Percentiles rank a stretch among this genome's conserved stretches.
These are phyloP conservation scores for Adelognathus sp. DNA, from an alignment of 2,888 invertebrate genomes.

Conservation along the genomic window DNA sequence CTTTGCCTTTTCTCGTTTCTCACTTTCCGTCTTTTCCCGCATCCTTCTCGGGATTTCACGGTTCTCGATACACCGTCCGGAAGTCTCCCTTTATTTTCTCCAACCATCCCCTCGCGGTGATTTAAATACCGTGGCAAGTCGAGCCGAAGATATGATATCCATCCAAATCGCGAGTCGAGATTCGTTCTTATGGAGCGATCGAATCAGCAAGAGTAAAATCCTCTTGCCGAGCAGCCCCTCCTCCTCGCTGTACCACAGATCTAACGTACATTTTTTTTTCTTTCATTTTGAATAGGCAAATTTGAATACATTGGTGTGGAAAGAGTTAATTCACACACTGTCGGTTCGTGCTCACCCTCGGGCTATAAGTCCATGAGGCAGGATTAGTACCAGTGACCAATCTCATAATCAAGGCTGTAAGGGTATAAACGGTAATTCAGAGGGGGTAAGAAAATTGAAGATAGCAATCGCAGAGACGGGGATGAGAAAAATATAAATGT, in stretches of 20 bases:
- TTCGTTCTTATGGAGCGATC: slow-evolving; percentile 4
- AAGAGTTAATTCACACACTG: not conserved
- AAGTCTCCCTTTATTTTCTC: not conserved
- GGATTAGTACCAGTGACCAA: slow-evolving; percentile 2
- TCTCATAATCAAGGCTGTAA: slow-evolving; percentile 3
- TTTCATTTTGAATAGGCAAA: not conserved
- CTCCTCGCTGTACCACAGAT: not conserved
- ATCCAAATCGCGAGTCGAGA: not conserved
- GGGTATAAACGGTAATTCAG: too few species aligned
- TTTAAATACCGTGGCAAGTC: slow-evolving; percentile 2
- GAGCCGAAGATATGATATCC: slow-evolving; percentile 6
- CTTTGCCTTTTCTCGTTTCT: slow-evolving; percentile 24
- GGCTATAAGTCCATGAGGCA: not conserved
- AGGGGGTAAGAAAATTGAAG: too few species aligned
- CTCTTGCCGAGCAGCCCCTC: not conserved
- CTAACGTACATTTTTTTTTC: not conserved
- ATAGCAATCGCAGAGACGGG: too few species aligned
- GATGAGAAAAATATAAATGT: too few species aligned
- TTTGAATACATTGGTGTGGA: not conserved
- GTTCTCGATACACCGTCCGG: slow-evolving; percentile 37
- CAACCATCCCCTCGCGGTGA: not conserved
- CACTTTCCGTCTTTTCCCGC: slow-evolving; percentile 3
- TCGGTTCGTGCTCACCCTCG: not conserved
- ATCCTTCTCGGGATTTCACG: slow-evolving; percentile 38
- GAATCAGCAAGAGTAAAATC: not conserved